These are phyloP conservation scores for Drosophila albomicans DNA, from an alignment of 1,140 invertebrate species.

Conservation along the genomic window DNA sequence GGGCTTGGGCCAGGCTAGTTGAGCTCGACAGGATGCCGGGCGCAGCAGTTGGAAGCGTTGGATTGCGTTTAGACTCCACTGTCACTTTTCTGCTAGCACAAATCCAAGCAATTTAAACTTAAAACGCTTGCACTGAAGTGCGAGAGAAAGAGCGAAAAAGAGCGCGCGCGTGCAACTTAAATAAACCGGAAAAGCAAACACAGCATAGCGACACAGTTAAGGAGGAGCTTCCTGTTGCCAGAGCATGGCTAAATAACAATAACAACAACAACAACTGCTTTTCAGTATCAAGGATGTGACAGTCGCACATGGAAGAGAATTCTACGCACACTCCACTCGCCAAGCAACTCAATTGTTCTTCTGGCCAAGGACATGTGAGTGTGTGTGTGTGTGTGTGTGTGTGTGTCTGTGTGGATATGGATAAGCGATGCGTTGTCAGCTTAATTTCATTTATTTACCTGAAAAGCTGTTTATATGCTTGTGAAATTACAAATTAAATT, in stretches of 20 bases:
- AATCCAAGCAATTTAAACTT: conserved; percentile 80
- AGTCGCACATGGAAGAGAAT: conserved; percentile 30
- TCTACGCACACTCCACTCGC: conserved; percentile 33
- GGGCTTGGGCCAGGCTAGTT: conserved; percentile 6
- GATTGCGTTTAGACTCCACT: conserved; percentile 33
- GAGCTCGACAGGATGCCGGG: conserved; percentile 7
- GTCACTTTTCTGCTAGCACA: conserved; percentile 32
- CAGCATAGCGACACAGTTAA: conserved; percentile 77
- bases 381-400: background rate
- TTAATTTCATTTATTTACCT: conserved; percentile 81
- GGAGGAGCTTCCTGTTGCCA: conserved; percentile 75
- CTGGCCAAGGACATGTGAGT: conserved; percentile 67
- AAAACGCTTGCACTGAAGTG: conserved; percentile 72
- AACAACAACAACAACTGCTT: conserved; percentile 23
- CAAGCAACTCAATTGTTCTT: too few species aligned
- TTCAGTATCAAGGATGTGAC: conserved; percentile 49
- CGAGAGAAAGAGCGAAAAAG: background rate
- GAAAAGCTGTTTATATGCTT: conserved; percentile 77
- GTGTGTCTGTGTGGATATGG: too few species aligned
- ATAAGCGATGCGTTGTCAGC: conserved; percentile 39
- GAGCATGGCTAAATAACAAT: conserved; percentile 51
- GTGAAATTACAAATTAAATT: conserved; percentile 81
- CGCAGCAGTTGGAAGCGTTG: conserved; percentile 6
- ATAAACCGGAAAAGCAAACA: conserved; percentile 82
- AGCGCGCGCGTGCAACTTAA: conserved; percentile 73